Percentiles rank a stretch among this genome's conserved stretches.
phyloP scores from a whole-genome alignment of 2,113 vertebrate genomes.

The Castor canadensis region DNA sequence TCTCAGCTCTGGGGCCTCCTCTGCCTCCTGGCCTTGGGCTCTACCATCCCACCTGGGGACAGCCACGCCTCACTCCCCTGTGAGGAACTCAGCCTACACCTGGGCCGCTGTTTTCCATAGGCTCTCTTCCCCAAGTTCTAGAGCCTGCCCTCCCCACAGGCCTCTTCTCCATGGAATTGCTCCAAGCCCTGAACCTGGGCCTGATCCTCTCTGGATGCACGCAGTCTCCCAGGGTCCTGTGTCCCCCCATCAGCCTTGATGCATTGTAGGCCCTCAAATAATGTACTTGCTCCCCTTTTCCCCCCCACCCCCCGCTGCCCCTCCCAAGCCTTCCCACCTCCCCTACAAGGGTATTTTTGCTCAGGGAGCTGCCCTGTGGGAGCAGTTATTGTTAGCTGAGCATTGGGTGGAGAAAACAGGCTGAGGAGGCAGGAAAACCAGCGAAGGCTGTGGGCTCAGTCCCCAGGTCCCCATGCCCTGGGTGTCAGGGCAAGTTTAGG shows the following conservation, averaged over 20 bases:
- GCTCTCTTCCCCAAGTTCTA: background rate
- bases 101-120: background rate
- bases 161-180: background rate
- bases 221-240: background rate
- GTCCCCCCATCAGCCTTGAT: background rate
- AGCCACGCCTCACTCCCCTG: rapidly evolving
- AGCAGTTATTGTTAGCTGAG: background rate
- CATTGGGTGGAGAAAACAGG: background rate
- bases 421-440: background rate
- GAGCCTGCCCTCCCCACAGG: background rate
- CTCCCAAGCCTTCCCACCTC: background rate
- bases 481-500: background rate
- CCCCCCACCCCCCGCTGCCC: background rate
- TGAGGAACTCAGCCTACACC: background rate
- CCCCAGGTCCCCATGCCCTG: background rate
- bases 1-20: background rate
- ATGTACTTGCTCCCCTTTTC: background rate
- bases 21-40: background rate
- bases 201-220: background rate
- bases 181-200: background rate
- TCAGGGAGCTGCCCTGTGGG: background rate
- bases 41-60: background rate
- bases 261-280: background rate
- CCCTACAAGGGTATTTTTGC: background rate
- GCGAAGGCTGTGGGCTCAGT: background rate